Conservation (phyloP, 2,113 vertebrate genomes). For the Erpornis zantholeuca region DNA sequence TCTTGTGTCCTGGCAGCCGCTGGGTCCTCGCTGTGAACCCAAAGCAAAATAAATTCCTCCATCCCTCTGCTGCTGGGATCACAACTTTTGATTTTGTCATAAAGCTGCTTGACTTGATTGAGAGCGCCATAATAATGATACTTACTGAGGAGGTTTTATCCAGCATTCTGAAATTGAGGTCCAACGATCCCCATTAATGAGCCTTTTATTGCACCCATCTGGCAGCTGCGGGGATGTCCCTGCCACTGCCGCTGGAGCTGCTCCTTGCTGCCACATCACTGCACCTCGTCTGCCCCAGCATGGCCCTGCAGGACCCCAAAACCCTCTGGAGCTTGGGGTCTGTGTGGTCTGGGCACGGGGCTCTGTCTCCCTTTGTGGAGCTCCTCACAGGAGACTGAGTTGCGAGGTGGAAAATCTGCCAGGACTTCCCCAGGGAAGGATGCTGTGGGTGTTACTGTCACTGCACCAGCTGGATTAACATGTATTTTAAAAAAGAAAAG, state of each 20-base stretch:
- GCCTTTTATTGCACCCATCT: neutral
- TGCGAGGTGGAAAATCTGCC: neutral
- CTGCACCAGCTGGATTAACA: neutral
- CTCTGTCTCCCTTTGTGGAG: neutral
- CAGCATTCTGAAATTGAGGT: conserved; percentile 3
- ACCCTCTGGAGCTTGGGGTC: neutral
- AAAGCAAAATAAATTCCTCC: neutral
- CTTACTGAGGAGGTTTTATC: conserved; percentile 5
- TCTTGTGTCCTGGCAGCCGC: neutral
- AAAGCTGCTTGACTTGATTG: conserved; percentile 60
- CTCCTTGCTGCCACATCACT: neutral
- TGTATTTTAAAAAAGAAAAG: neutral
- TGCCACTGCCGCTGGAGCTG: neutral
- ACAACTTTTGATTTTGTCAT: conserved; percentile 66
- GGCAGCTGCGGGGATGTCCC: neutral
- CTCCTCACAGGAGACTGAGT: accelerated
- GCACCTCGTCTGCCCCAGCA: neutral
- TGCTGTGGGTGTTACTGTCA: neutral
- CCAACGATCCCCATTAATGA: conserved; percentile 43
- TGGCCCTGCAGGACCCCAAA: neutral
- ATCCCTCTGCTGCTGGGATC: conserved; percentile 19
- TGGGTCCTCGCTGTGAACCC: neutral
- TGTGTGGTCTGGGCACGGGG: accelerated
- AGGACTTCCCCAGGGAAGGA: neutral
- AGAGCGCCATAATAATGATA: neutral